Base-by-base conservation (phyloP, 2,113 vertebrate species). In the Petromus typicus region DNA sequence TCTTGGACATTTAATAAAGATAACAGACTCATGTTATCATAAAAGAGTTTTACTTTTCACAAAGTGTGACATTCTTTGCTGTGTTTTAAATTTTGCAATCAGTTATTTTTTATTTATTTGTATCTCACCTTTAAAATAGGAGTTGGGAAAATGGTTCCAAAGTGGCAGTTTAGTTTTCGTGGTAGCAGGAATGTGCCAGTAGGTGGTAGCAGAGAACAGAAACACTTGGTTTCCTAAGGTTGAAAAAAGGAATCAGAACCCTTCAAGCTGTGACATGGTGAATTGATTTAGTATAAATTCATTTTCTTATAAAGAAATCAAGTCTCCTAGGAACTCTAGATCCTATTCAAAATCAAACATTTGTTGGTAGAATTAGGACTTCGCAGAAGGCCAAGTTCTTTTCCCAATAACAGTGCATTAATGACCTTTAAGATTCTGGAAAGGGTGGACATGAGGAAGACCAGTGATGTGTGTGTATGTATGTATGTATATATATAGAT, bases 191-290 rank as follows among this genome's bases (percentile, higher is more conserved):
- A 40, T 3, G 0, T 25, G 40, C 84, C 97, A 94, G 96, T 23
- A 96, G 94, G 92, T 76, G 93, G 95, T 54, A 95, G 95, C 79
- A 96, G 94, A 96, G 92, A 94, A 82, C 34, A 86, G 56, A 63
- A 43, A 40, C 69, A 3, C 22, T 67, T 64, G 32, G 23, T 64
- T 84, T 96, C 17, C 27, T 92, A 87, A 5, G 18, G 1, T 79
- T 32, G 25, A 64, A 3, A 25, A 51, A 23, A 48, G 66, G 61
- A 91, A 61, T 16, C 30, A 20, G 43, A 54, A 14, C 18, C 48
- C 89, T 88, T 67, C 48, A 57, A 91, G 11, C 40, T 69, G 32
- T 32, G 40, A 84, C 25, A 54, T 32, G 30, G 75, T n/a, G 34
- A 79, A 30, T 32, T 73, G 82, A 37, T 92, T 91, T 75, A 54